Evolutionary conservation across 1,140 invertebrate species (phyloP).

Genomic region (Bemisia tabaci): DNA sequence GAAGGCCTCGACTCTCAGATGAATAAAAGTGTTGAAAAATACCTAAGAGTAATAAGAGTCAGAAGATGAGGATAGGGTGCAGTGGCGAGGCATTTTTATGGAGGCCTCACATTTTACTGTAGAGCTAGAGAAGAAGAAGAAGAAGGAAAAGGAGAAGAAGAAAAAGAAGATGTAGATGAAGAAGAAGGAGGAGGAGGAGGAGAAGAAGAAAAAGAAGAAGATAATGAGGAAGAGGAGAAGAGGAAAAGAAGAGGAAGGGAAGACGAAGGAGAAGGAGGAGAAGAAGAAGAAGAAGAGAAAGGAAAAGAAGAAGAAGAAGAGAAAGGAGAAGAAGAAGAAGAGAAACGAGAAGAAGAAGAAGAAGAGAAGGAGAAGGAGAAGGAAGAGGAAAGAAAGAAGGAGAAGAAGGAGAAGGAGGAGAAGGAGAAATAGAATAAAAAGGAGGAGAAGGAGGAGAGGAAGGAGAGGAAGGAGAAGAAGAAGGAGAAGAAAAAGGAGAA

Average conservation of each 20-base stretch:
- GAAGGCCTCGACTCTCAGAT: no score
- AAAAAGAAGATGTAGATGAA: no score
- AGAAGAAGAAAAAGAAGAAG: neutral
- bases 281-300: neutral
- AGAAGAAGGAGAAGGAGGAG: neutral
- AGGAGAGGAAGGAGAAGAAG: neutral
- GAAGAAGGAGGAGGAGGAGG: neutral
- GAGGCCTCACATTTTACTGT: no score
- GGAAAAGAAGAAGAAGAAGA: neutral
- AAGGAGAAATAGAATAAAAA: neutral
- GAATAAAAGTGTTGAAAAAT: no score
- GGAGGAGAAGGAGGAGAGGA: neutral
- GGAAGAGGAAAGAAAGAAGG: neutral
- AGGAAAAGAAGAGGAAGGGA: constrained; percentile 6
- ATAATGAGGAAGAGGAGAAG: neutral
- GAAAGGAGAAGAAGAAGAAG: no score
- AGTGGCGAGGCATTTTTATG: no score
- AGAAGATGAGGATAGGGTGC: no score
- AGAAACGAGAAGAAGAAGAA: neutral
- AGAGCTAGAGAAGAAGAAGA: constrained; percentile 1
- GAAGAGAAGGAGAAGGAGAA: neutral
- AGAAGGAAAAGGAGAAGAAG: neutral
- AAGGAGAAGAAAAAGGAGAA: neutral
- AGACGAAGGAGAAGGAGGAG: neutral
- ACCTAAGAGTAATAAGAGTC: no score